Percentiles rank a stretch among this genome's conserved stretches.
phyloP scores from a whole-genome alignment of 2,113 vertebrate species.

The Zeus faber region DNA sequence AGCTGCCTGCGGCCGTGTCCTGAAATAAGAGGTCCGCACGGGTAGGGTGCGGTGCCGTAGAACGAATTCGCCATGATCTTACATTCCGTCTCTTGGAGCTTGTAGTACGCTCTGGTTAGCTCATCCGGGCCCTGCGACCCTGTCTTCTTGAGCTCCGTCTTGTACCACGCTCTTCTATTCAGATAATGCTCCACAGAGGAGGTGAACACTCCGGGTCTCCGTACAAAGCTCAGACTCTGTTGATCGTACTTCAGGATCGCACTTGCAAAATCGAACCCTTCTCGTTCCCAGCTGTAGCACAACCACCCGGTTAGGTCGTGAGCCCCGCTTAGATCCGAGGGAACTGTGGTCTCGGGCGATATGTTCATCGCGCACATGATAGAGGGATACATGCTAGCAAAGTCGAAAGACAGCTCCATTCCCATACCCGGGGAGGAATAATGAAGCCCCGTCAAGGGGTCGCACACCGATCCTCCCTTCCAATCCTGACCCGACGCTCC shows the following conservation, averaged over 20 bases:
- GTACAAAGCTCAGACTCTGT: not conserved
- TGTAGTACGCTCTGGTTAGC: too few species aligned
- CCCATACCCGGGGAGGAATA: too few species aligned
- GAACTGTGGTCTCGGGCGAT: too few species aligned
- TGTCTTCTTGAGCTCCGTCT: constrained; percentile 6
- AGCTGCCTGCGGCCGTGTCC: constrained; percentile 3
- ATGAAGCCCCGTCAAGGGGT: not conserved
- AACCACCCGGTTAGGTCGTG: too few species aligned
- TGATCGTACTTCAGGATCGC: constrained; percentile 7
- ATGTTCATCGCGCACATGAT: too few species aligned
- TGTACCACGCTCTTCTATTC: not conserved
- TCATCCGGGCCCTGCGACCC: not conserved
- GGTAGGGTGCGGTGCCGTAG: not conserved
- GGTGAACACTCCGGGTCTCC: not conserved
- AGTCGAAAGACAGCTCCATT: too few species aligned
- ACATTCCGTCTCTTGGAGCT: too few species aligned
- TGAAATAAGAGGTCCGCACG: constrained; percentile 8
- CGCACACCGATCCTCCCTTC: not conserved
- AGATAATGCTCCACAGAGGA: constrained; percentile 7
- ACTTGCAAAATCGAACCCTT: too few species aligned
- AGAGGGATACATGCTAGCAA: constrained; percentile 6
- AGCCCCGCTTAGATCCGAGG: too few species aligned
- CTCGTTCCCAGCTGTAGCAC: too few species aligned
- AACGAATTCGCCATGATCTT: too few species aligned
- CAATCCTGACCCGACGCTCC: too few species aligned